Evolutionary conservation across 1,140 invertebrate genomes (phyloP), one percentile per base, ranked within the genome.

Genomic region (Penaeus indicus): DNA sequence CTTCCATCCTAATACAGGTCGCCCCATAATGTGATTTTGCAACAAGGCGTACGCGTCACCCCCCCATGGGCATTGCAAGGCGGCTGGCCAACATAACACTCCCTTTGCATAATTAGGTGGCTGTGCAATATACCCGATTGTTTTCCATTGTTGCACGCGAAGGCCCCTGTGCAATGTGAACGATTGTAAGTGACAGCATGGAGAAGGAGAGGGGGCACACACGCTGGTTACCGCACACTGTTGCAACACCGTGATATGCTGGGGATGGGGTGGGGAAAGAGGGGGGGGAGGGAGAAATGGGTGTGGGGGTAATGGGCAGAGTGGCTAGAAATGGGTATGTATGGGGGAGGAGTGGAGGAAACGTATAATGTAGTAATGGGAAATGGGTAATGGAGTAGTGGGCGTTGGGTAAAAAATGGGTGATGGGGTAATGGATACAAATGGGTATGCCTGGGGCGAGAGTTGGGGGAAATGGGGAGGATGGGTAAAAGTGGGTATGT

Each of bases 71-170:
- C 32, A 62, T 77, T 85, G 84, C 72, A 85, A 85, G 84, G 84
- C 72, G 85, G 54, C 54, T 63, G 84, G 84, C 84, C 84, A 79
- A 75, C 84, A 80, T 78, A 86, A 86, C 77, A 86, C 85, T 62
- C 77, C 77, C 42, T 86, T 86, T 86, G 77, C 78, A 87, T 82
- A 82, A 82, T 82, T 87, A 87, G 78, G 86, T 82, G 61, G 64
- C 79, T 82, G 22, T 87, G 79, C 79, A 82, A 87, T 87, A 72
- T 75, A 63, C 32, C 25, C 64, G 64, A 82, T 87, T 87, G 64
- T 75, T 82, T 87, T 82, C 79, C 54, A 72, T 87, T 87, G 86
- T 87, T 87, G 86, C 78, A 87, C 22, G 79, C 25, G 78, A 38
- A 60, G 38, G 22, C 25, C 86, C 78, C 86, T 42, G 69, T 82